Percentiles rank a stretch among this genome's conserved stretches.
These are phyloP conservation scores for Turritopsis rubra DNA, from an alignment of 30 jellyfish, hydroid and myxozoan species.

Conservation along the genomic window DNA sequence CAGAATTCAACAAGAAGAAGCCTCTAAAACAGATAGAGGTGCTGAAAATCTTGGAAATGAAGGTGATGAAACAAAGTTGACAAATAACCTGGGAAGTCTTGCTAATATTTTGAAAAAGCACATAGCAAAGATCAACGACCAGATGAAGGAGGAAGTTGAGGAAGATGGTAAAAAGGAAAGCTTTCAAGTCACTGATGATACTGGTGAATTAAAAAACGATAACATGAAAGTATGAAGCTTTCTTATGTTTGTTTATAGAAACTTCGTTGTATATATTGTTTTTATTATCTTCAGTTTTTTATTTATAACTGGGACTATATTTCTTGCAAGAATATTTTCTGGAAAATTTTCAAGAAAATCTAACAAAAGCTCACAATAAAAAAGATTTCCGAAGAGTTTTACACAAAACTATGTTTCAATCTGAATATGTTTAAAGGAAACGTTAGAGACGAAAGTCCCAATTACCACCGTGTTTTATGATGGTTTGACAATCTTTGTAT, in stretches of 20 bases:
- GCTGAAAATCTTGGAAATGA: not conserved
- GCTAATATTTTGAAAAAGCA: not conserved
- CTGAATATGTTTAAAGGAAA: too few species aligned
- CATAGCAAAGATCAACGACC: not conserved
- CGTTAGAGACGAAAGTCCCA: too few species aligned
- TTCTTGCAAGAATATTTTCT: too few species aligned
- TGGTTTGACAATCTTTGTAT: not conserved
- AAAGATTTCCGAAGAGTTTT: too few species aligned
- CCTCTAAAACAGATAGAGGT: not conserved
- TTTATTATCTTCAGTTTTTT: not conserved
- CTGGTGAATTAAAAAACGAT: not conserved
- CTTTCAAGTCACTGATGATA: not conserved
- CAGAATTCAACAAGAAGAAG: not conserved
- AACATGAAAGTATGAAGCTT: not conserved
- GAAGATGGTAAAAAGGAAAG: not conserved
- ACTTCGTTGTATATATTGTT: not conserved
- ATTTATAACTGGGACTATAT: not conserved
- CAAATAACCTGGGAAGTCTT: slow-evolving; percentile 36
- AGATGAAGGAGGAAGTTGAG: not conserved
- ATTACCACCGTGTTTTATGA: not conserved
- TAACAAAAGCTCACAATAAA: too few species aligned
- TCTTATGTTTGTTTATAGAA: not conserved
- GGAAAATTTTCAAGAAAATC: too few species aligned
- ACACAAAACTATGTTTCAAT: too few species aligned
- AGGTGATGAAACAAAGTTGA: slow-evolving; percentile 23